A percentile compares a stretch with the other conserved stretches of the same genome.
phyloP scores from a whole-genome alignment of 2,888 invertebrate species.

The Brachynemurus nebulosus region DNA sequence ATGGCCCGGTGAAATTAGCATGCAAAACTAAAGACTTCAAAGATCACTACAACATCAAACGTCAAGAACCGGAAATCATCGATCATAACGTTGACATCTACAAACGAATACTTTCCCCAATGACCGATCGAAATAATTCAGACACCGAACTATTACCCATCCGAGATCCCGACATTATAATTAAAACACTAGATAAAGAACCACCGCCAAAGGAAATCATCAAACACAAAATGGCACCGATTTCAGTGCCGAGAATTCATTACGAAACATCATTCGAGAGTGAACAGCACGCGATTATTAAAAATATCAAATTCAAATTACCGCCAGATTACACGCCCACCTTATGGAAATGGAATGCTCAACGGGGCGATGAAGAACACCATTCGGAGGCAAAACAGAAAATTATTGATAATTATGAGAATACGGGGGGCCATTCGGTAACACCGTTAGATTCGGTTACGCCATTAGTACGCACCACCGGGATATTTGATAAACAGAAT shows the following conservation, averaged over 20 bases:
- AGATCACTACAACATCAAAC: constrained; percentile 30
- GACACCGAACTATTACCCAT: constrained; percentile 12
- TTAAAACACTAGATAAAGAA: constrained; percentile 12
- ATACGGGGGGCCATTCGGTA: neutral
- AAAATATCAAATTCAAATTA: constrained; percentile 33
- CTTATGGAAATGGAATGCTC: neutral
- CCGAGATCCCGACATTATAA: constrained; percentile 2
- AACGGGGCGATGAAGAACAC: constrained; percentile 7
- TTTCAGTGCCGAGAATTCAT: constrained; percentile 18
- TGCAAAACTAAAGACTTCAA: constrained; percentile 32
- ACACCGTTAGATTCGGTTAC: neutral
- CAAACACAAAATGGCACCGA: constrained; percentile 22
- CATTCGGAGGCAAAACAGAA: neutral
- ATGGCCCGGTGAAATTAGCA: constrained; percentile 35
- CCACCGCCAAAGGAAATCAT: constrained; percentile 22
- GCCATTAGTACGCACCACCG: neutral
- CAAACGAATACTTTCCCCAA: constrained; percentile 27
- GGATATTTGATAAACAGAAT: constrained; percentile 3
- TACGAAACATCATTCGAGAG: constrained; percentile 29
- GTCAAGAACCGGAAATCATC: constrained; percentile 21
- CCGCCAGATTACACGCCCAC: constrained; percentile 28
- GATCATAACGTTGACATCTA: constrained; percentile 25
- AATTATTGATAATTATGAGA: neutral
- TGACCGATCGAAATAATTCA: constrained; percentile 18
- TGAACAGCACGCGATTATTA: constrained; percentile 27